Evolutionary conservation across 2,797 vertebrate genomes (phyloP), one percentile per base, ranked within the genome.

Genomic region (Oryzias sinensis): DNA sequence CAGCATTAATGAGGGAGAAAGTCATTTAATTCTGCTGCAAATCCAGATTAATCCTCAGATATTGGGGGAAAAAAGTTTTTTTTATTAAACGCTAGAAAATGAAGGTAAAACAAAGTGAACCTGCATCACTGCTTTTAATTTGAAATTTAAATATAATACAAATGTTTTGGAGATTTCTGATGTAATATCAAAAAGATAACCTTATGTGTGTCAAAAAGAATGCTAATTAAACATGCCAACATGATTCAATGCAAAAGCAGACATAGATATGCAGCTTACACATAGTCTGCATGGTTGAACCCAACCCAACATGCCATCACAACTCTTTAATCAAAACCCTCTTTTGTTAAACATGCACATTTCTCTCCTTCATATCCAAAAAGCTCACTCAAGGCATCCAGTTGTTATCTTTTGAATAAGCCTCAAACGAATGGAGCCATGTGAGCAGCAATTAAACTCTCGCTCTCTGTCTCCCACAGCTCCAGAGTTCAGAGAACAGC

Each of bases 371-470:
- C 46, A 59, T 59, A 65, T 48, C 53, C 67, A 57, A 66, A 46
- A 56, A 29, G 46, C 5, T 50, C 2, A 43, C 67, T 75, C 56
- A 6, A 59, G 70, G 65, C 62, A 72, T 68, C 56, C 55, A 68
- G 64, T 65, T 76, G 74, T 79, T 87, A 87, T 85, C 84, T 82
- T 73, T 81, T 53, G 81, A 85, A 83, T 76, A 82, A 79, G 60
- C 43, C 56, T 83, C 77, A 78, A 67, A 70, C 76, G 60, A 70
- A 79, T 79, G 71, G 43, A 53, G 46, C 73, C 37, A 57, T 43
- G 74, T 66, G 74, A 53, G 68, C 59, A 70, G 79, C 53, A 53
- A 49, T 72, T 67, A 70, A 77, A 68, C 51, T 59, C 62, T 60
- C 45, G 43, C 59, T 57, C 63, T 73, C 63, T 56, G 59, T 67